Base-by-base conservation (phyloP, 2,888 invertebrate genomes). In the Bellardia bayeri region DNA sequence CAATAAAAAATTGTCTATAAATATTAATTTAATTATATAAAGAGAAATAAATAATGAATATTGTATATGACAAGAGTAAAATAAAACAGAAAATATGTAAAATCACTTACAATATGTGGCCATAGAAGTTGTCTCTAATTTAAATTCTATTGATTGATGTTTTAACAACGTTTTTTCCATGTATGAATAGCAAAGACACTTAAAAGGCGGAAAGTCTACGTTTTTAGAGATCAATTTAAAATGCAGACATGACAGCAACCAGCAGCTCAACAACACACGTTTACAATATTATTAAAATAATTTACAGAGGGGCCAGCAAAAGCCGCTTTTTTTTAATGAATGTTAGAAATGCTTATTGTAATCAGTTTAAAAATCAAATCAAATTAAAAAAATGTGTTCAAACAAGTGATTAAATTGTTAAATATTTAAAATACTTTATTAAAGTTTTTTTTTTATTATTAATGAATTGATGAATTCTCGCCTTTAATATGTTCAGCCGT, bases 181-280 rank as follows among this genome's bases (percentile, higher is more conserved):
- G 23, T 16, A 63, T 14, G 33, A 54, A 56, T 9, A 8, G 23
- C 13, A 51, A 23, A 16, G n/a, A 74, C 66, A 63, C 51, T 78
- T 69, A 16, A 81, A 82, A 82, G 78, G 85, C 85, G 80, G 75
- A 66, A 79, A 63, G 74, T 74, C 64, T 74, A 71, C 16, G 33
- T 56, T 76, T 33, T 6, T 14, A 75, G 37, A 76, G 82, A 75
- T 82, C 64, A 85, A 87, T 81, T 72, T 37, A 71, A 74, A 83
- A 68, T 49, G 45, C 30, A 85, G 63, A 76, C 69, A 23, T 75
- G 51, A 58, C 72, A 84, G 30, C 42, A 33, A 56, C 3, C 7
- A 56, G 40, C 13, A 16, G 8, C 33, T 40, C 9, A n/a, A 9
- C 11, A 9, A 4, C 42, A 23, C 23, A 0, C 11, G 3, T 2